Conservation (phyloP, 1,140 invertebrate species). For the Laupala kohalensis region DNA sequence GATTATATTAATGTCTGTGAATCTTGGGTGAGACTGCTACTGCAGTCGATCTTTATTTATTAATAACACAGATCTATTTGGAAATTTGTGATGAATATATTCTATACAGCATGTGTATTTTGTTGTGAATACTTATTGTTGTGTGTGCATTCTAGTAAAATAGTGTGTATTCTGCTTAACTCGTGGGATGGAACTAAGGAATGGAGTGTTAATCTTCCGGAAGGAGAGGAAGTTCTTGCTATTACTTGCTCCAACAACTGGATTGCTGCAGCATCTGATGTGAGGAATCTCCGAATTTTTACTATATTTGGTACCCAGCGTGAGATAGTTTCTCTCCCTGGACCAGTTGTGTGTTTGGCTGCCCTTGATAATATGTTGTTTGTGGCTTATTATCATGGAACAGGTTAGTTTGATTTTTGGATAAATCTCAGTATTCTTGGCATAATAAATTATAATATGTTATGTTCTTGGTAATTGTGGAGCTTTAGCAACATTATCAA, state of each 20-base stretch:
- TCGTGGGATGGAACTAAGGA: slow-evolving; percentile 73
- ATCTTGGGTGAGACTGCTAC: no score
- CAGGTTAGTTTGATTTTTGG: slow-evolving; percentile 35
- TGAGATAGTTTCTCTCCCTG: slow-evolving; percentile 58
- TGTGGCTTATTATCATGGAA: slow-evolving; percentile 59
- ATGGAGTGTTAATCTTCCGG: slow-evolving; percentile 65
- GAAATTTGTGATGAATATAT: no score
- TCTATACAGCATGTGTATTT: no score
- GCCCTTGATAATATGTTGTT: slow-evolving; percentile 55
- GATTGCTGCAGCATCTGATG: slow-evolving; percentile 63
- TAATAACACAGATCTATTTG: no score
- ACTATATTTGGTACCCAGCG: slow-evolving; percentile 73
- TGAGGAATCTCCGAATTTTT: slow-evolving; percentile 64
- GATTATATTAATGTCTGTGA: no score
- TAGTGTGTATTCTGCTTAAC: slow-evolving; percentile 59
- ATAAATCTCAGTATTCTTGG: no score
- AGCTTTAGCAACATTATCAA: no score
- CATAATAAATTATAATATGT: no score
- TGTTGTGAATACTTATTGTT: no score
- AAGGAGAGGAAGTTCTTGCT: slow-evolving; percentile 60
- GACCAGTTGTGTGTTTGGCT: slow-evolving; percentile 53
- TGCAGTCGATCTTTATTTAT: no score
- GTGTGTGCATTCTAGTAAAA: slow-evolving; percentile 47
- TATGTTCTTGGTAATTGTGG: no score
- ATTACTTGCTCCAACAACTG: slow-evolving; percentile 57